Base-by-base conservation (phyloP, 2,113 vertebrate genomes). In the Anoura caudifer region DNA sequence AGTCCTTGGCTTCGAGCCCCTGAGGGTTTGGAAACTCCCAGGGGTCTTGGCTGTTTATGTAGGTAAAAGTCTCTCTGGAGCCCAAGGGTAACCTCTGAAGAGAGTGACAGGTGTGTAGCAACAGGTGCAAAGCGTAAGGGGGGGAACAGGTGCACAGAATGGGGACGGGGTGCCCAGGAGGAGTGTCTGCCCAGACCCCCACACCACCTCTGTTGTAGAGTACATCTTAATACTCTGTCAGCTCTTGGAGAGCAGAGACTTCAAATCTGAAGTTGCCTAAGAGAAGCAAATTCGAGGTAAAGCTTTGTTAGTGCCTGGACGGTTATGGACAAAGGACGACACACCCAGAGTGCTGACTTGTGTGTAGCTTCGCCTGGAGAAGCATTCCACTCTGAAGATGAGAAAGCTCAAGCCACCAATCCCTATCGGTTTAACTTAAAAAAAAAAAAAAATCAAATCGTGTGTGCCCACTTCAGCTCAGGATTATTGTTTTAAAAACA, bases 341-440 rank as follows among this genome's bases (percentile, higher is more conserved):
- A 59, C 12, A 20, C 41, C 7, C 20, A 5, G 13, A 54, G 47
- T 7, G 33, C 28, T 3, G 17, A 36, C 0, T 0, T 1, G 43
- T 24, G 4, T 2, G 47, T 24, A 10, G 28, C 24, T 72, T 70
- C 11, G 24, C 9, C 4, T 4, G 36, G 87, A 65, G 43, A 65
- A 47, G 36, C 0, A 4, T 56, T 47, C 41, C 52, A 67, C 38
- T 72, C 17, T 6, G 8, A 36, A 41, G 14, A 24, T 4, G 20
- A 47, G 59, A 17, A 80, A 65, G 15, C 17, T 16, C n/a, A 24
- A 47, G 14, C 31, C 2, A 4, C 36, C 75, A 1, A 26, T 43
- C 33, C 47, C 4, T 36, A 54, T 26, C n/a, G 28, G 31, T 22
- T 28, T 19, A 90, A 36, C 36, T 50, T 77, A 65, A 24, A 12